Evolutionary conservation across 2,113 vertebrate genomes (phyloP), one percentile per base, ranked within the genome.

Genomic region (Xyrauchen texanus): DNA sequence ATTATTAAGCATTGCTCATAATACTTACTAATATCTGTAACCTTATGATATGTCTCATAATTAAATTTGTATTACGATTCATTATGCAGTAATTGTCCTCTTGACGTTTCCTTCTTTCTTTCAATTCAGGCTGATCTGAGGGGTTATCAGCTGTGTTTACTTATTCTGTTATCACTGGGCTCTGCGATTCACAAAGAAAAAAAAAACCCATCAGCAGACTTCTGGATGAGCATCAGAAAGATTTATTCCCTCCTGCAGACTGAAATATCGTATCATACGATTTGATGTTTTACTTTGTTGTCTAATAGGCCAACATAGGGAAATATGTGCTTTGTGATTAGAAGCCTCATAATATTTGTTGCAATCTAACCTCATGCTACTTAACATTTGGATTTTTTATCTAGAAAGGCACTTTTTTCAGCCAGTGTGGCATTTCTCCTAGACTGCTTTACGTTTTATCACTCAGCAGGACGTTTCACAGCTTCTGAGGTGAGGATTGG

Each of bases 381-480:
- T n/a, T 34, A 4, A 21, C 82, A 34, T 71, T 7, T 89, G 16
- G 1, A 16, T 60, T 77, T 12, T 61, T 67, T 75, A 45, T 81
- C 71, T 90, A 98, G 97, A 88, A 98, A 96, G 66, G 90, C 91
- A 0, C 15, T 96, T 11, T 98, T 98, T 86, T 91, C 97, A 0
- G 94, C 85, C 1, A 78, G 94, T 82, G 90, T 91, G 0, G 92
- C 91, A 7, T 90, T 97, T 83, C 44, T 95, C 46, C 87, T 98
- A 0, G 93, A 95, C 12, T 94, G 90, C 68, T 16, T 97, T 88
- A 98, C 97, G 10, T 98, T 96, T 84, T 96, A 96, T 0, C 88
- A 90, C 0, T 90, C 92, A 0, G 83, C 90, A 78, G 97, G 97
- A 67, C 93, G 91, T 83, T 93, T 95, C 82, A 93, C 98, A 86